These are phyloP conservation scores for Hippopotamyrus pictus DNA, from an alignment of 2,797 vertebrate species.

Conservation along the genomic window DNA sequence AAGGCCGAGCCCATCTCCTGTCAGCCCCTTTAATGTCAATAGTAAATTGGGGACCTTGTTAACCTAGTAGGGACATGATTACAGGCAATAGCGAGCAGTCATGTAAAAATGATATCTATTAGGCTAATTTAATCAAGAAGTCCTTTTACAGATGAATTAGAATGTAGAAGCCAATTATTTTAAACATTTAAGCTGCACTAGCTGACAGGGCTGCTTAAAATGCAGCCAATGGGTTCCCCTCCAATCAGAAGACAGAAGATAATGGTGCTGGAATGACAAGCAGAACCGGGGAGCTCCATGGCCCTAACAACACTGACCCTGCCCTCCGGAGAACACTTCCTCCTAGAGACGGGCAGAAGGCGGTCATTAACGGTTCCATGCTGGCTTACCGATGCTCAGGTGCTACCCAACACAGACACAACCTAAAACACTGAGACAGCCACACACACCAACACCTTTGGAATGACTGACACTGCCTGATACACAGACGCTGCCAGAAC, in stretches of 20 bases:
- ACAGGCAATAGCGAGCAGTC: constrained; percentile 74
- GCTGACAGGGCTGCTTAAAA: constrained; percentile 63
- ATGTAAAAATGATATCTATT: constrained; percentile 93
- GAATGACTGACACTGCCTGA: not conserved
- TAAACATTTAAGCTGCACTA: constrained; percentile 63
- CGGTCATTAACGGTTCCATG: constrained; percentile 17
- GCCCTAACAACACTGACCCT: constrained; percentile 39
- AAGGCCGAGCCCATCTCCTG: constrained; percentile 61
- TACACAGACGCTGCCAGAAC: not conserved
- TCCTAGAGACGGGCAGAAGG: constrained; percentile 21
- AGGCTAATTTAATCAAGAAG: constrained; percentile 95
- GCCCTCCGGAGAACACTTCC: constrained; percentile 22
- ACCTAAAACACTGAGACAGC: not conserved
- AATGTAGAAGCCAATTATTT: constrained; percentile 89
- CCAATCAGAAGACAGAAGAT: constrained; percentile 44
- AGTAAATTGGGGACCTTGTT: constrained; percentile 81
- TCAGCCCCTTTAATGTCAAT: constrained; percentile 74
- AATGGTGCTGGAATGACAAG: constrained; percentile 45
- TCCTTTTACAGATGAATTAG: constrained; percentile 91
- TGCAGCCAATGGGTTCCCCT: constrained; percentile 41
- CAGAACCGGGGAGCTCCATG: constrained; percentile 48
- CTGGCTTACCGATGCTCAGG: not conserved
- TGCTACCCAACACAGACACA: not conserved
- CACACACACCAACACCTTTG: not conserved
- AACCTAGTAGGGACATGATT: constrained; percentile 57